Conservation (phyloP, 2,888 invertebrate species). For the Melinaea marsaeus region DNA sequence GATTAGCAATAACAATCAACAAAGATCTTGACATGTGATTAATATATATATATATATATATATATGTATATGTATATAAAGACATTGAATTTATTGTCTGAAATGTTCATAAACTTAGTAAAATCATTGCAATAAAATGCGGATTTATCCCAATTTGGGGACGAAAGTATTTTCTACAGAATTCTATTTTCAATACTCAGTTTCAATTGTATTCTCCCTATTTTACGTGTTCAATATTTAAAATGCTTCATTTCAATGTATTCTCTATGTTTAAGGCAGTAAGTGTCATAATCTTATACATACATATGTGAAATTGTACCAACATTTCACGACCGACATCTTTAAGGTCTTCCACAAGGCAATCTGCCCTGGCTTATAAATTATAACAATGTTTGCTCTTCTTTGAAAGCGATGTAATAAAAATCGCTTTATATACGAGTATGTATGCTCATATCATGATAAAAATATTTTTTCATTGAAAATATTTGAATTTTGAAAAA, state of each 20-base stretch:
- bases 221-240: slow-evolving; percentile 15
- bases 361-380: slow-evolving; percentile 13
- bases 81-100: neutral
- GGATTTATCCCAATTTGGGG: slow-evolving; percentile 16
- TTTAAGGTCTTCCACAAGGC: slow-evolving; percentile 8
- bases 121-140: slow-evolving; percentile 12
- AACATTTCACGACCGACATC: slow-evolving; percentile 9
- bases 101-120: slow-evolving; percentile 1
- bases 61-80: no score
- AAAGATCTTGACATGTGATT: no score
- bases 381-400: slow-evolving; percentile 28
- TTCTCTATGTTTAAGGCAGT: neutral
- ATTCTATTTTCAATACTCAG: slow-evolving; percentile 18
- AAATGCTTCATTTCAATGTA: neutral
- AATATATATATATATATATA: no score
- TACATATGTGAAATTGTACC: neutral
- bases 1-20: no score
- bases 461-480: no score
- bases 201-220: slow-evolving; percentile 15
- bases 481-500: no score
- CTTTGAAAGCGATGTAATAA: slow-evolving; percentile 32
- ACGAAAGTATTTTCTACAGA: slow-evolving; percentile 12
- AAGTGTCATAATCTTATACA: neutral
- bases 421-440: no score
- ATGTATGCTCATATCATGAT: no score